Evolutionary conservation across 2,888 invertebrate species (phyloP), one percentile per base, ranked within the genome.

Genomic region (Apocheima hispidaria): DNA sequence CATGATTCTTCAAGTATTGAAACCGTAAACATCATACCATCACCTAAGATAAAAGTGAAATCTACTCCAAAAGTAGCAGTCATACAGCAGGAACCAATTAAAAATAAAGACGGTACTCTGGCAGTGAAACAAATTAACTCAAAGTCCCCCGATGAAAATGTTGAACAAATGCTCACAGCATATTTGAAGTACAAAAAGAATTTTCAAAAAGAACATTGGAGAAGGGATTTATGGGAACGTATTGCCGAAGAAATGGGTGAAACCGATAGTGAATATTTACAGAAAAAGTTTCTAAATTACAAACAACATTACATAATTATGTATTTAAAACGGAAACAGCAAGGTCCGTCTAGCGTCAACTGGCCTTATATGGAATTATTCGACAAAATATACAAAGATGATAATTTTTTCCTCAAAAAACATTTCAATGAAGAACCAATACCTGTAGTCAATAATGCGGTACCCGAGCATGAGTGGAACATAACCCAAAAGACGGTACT

Each of bases 351-450:
- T 2, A 73, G 73, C 20, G 74, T 88, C 1, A 81, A 72, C 38
- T 92, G 92, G 92, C 87, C 88, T 0, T 92, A 92, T 46, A 83
- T 88, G 79, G 71, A 76, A 7, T 63, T 84, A 0, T 92, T 88
- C 71, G 86, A 92, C 66, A 71, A 87, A 73, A 92, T 92, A 63
- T 92, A 76, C 64, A 73, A 73, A 50, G 82, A 82, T 12, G 91
- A 92, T 63, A 68, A 73, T 4, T 81, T 82, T 2, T 92, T 92
- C 57, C 78, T 83, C 53, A 79, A 71, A 36, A 91, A 82, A 71
- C 80, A 81, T 59, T 26, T 54, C 50, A 60, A 72, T 72, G 65
- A 66, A 2, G 57, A 56, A 4, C 51, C 30, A 20, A 9, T 30
- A 1, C 40, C 30, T 18, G 48, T 68, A 44, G 63, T 63, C 2